Base-by-base conservation (phyloP, 2,113 vertebrate genomes). In the Sinosuthora webbiana region DNA sequence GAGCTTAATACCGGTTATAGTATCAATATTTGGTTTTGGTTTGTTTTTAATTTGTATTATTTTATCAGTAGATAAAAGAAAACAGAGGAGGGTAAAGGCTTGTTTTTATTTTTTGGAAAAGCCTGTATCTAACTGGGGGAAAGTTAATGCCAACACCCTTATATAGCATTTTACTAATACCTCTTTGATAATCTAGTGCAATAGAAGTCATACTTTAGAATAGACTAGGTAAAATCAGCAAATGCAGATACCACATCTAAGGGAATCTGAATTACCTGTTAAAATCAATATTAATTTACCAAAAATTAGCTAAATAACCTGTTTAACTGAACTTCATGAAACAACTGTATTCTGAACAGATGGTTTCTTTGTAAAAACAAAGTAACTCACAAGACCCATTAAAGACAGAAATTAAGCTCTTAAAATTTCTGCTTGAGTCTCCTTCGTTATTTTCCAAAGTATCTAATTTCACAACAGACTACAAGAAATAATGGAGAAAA, bases 41-140 rank as follows among this genome's bases (percentile, higher is more conserved):
- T 82, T 75, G 64, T 1, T 71, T 95, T 86, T 25, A 37, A 90
- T 82, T 89, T 64, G 18, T 68, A 75, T 49, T 68, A 64, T 70
- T 83, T 81, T 75, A 83, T 86, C 49, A 76, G 65, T 69, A 87
- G 87, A 88, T 93, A 87, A 80, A 97, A 97, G 97, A 98, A 96
- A 98, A 97, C 8, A 98, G 98, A 98, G 97, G 98, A 98, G 98
- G 97, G 96, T 92, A 98, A 97, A 97, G 97, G 90, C 97, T 97
- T 88, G 8, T 0, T 81, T 91, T 93, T 87, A 35, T 52, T 75
- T 77, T 97, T 96, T 96, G 88, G 75, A 95, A 96, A 96, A 97
- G 80, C 93, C 96, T 85, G 55, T 53, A 79, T 94, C 93, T 89
- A 84, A 88, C 68, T 73, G 83, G 89, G 95, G 76, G 73, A 95